Evolutionary conservation across 64 coral and sea anemone genomes (phyloP), one percentile per base, ranked within the genome.

Genomic region (Exaiptasia diaphana): DNA sequence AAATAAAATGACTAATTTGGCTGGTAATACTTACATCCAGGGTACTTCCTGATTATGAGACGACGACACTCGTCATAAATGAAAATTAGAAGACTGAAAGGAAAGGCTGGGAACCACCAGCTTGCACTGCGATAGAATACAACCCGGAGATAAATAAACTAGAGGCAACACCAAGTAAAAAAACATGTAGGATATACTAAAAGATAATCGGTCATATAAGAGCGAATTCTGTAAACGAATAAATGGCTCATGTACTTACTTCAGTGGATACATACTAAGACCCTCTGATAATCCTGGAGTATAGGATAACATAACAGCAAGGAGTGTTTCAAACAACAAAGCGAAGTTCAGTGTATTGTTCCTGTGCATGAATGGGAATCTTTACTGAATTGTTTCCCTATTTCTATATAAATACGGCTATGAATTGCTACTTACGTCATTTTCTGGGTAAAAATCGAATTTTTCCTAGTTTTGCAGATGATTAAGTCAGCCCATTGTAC

Each of bases 371-470:
- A n/a, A n/a, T n/a, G n/a, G n/a, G n/a, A n/a, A n/a, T n/a, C n/a
- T n/a, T n/a, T n/a, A n/a, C n/a, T n/a, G n/a, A n/a, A n/a, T n/a
- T n/a, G n/a, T n/a, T n/a, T n/a, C n/a, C n/a, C n/a, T n/a, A n/a
- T n/a, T n/a, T n/a, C n/a, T n/a, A n/a, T n/a, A n/a, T n/a, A n/a
- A n/a, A n/a, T n/a, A n/a, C n/a, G n/a, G n/a, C n/a, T n/a, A n/a
- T n/a, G n/a, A n/a, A n/a, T n/a, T n/a, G n/a, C n/a, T 0, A 89
- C 89, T 78, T 92, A 99, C 95, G 79, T 99, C 95, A 99, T 99
- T 39, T 84, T 84, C 75, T 99, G 95, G 38, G 86, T 81, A 20
- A 99, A 21, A 34, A 99, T 52, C 0, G 95, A 99, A 42, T 92
- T 92, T 31, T 85, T 82, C n/a, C 95, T 91, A 20, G 95, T 99